A percentile compares a stretch with the other conserved stretches of the same genome.
Conservation (phyloP, 2,888 invertebrate genomes). For the Pollenia angustigena region DNA sequence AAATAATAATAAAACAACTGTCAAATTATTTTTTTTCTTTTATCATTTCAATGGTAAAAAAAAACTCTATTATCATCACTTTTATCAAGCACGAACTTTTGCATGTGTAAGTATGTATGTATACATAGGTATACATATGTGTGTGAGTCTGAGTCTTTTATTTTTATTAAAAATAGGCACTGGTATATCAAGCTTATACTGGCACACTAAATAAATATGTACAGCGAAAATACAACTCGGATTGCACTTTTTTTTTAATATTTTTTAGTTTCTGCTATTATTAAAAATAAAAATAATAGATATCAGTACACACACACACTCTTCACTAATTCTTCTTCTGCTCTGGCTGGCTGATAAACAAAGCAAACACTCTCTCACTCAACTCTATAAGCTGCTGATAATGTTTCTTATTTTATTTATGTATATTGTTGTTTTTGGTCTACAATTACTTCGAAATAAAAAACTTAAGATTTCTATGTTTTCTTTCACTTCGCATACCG, state of each 20-base stretch:
- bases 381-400: constrained; percentile 36
- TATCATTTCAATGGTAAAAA: constrained; percentile 3
- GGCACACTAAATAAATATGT: constrained; percentile 8
- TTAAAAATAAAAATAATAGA: constrained; percentile 50
- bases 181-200: constrained; percentile 26
- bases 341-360: constrained; percentile 38
- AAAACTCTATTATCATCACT: constrained; percentile 21
- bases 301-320: constrained; percentile 15
- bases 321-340: constrained; percentile 51
- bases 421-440: constrained; percentile 14
- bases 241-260: constrained; percentile 47
- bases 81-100: constrained; percentile 19
- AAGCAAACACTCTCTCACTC: constrained; percentile 36
- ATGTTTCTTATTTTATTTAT: not conserved
- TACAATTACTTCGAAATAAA: constrained; percentile 40
- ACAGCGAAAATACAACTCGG: constrained; percentile 24
- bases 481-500: constrained; percentile 46
- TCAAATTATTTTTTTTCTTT: constrained; percentile 13
- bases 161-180: constrained; percentile 28
- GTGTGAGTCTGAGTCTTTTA: not conserved
- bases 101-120: too few relatives aligned
- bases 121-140: not conserved
- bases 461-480: constrained; percentile 32
- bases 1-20: not conserved
- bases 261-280: constrained; percentile 33